Conservation (phyloP, 64 coral and sea anemone species). For the Cladopsammia gracilis region DNA sequence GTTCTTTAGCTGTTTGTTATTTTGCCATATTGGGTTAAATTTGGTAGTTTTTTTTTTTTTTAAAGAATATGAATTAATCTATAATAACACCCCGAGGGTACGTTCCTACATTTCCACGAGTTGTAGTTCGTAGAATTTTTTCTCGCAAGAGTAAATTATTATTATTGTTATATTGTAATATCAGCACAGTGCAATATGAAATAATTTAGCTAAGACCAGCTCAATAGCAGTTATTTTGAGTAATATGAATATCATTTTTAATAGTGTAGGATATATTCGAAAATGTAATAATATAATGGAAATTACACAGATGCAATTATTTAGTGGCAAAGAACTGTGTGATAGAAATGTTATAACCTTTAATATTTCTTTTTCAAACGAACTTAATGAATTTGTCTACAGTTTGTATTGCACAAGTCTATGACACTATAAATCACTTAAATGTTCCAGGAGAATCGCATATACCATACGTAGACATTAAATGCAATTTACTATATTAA, state of each 20-base stretch:
- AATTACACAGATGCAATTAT: too few relatives aligned
- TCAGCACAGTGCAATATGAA: neutral
- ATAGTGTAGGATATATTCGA: neutral
- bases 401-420: neutral
- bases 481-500: neutral
- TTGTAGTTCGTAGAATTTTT: conserved; percentile 20
- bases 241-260: neutral
- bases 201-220: neutral
- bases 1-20: too few relatives aligned
- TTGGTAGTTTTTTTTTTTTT: too few relatives aligned
- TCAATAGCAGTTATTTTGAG: neutral
- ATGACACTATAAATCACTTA: too few relatives aligned
- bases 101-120: neutral
- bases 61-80: neutral
- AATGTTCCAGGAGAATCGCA: neutral
- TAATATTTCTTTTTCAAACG: neutral
- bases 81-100: neutral
- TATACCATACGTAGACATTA: conserved; percentile 29
- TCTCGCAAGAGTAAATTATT: conserved; percentile 18
- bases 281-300: neutral
- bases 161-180: neutral
- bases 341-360: neutral
- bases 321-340: too few relatives aligned
- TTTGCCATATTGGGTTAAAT: too few relatives aligned
- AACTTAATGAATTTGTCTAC: neutral